These are phyloP conservation scores for Dinoponera quadriceps DNA, from an alignment of 1,140 invertebrate species.

Conservation along the genomic window DNA sequence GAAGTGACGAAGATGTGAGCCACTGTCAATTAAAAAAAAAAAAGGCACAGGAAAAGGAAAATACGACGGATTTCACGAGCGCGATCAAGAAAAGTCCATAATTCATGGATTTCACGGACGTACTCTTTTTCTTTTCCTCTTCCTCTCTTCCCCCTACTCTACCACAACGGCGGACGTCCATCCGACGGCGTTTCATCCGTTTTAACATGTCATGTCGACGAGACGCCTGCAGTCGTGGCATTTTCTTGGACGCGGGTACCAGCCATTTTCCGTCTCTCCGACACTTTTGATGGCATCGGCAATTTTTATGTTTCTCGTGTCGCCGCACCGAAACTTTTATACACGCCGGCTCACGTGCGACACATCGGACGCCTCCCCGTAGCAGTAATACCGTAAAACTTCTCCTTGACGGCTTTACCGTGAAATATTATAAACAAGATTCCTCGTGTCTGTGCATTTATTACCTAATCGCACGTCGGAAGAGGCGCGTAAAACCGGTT, in stretches of 20 bases:
- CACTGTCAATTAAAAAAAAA: too few species aligned
- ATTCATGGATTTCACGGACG: background rate
- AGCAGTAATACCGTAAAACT: background rate
- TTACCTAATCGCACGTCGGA: background rate
- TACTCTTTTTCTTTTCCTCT: too few species aligned
- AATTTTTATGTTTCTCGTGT: constrained; percentile 18
- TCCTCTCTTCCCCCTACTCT: too few species aligned
- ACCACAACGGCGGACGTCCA: too few species aligned
- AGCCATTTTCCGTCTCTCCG: background rate
- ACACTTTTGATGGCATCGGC: constrained; percentile 4
- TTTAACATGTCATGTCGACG: background rate
- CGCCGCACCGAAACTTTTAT: background rate
- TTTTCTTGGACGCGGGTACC: background rate
- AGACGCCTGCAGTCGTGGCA: background rate
- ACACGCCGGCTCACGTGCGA: background rate
- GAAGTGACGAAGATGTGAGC: background rate
- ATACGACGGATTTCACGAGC: background rate
- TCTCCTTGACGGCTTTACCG: background rate
- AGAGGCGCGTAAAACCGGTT: background rate
- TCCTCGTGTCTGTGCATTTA: background rate
- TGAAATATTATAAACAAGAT: constrained; percentile 9
- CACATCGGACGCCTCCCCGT: background rate
- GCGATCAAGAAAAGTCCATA: background rate
- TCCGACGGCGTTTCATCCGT: background rate
- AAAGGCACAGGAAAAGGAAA: too few species aligned